phyloP scores from a whole-genome alignment of 2,888 invertebrate genomes.

The Eristalis tenax region DNA sequence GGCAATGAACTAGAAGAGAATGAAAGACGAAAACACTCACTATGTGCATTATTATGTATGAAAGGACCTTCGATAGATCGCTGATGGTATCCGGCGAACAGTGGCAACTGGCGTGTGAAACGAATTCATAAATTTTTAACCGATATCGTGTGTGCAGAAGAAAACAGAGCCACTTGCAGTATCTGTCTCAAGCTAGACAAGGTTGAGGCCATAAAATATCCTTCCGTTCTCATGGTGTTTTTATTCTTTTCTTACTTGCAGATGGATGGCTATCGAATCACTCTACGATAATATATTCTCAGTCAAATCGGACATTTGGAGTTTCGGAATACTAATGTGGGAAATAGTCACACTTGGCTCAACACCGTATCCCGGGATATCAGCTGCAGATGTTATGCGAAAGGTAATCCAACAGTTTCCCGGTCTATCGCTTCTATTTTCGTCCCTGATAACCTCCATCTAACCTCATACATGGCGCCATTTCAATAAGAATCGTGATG shows the following conservation, averaged over 20 bases:
- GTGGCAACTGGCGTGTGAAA: conserved; percentile 54
- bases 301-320: conserved; percentile 97
- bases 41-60: neutral
- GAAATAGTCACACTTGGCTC: conserved; percentile 97
- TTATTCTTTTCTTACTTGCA: conserved; percentile 75
- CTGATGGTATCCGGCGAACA: conserved; percentile 7
- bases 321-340: conserved; percentile 97
- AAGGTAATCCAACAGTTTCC: conserved; percentile 83
- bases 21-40: neutral
- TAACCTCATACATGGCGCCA: neutral
- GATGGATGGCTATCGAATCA: conserved; percentile 99
- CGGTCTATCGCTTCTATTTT: conserved; percentile 37
- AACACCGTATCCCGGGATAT: conserved; percentile 96
- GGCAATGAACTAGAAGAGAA: conserved; percentile 42
- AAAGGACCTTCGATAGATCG: neutral
- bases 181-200: neutral
- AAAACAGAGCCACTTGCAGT: neutral
- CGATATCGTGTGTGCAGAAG: conserved; percentile 36
- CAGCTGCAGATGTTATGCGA: conserved; percentile 94
- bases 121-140: conserved; percentile 66
- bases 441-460: neutral
- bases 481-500: neutral
- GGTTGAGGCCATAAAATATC: conserved; percentile 49
- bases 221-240: conserved; percentile 10
- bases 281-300: conserved; percentile 97